Conservation (phyloP, 2,888 invertebrate species). For the Volucella zonaria region DNA sequence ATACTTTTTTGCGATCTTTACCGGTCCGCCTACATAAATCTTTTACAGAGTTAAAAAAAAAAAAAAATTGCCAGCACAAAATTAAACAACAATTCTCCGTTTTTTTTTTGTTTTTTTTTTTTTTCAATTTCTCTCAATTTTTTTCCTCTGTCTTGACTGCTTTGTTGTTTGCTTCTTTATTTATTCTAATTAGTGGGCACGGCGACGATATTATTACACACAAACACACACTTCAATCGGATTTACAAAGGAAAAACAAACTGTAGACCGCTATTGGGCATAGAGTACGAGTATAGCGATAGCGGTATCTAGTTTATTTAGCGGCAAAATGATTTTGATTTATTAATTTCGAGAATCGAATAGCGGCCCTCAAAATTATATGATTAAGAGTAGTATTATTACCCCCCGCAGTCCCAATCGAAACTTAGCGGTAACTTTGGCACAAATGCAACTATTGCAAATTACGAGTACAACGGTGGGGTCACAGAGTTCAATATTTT, state of each 20-base stretch:
- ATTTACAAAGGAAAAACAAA: constrained; percentile 19
- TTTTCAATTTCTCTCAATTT: constrained; percentile 22
- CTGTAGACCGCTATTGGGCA: constrained; percentile 41
- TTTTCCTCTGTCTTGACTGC: constrained; percentile 21
- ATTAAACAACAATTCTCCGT: too few relatives aligned
- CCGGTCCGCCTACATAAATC: constrained; percentile 35
- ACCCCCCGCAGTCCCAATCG: not conserved
- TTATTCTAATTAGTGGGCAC: constrained; percentile 72
- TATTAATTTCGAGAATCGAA: constrained; percentile 69
- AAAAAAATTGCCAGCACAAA: constrained; percentile 1
- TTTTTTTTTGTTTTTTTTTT: constrained; percentile 24
- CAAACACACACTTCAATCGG: constrained; percentile 58
- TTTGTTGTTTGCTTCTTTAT: constrained; percentile 60
- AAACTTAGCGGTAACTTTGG: constrained; percentile 49
- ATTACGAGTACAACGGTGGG: constrained; percentile 59
- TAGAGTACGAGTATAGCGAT: constrained; percentile 29
- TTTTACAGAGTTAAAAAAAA: constrained; percentile 5
- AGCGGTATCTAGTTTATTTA: not conserved
- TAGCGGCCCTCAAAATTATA: constrained; percentile 53
- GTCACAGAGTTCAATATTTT: constrained; percentile 71
- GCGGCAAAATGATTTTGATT: constrained; percentile 27
- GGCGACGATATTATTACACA: constrained; percentile 65
- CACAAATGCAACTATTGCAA: constrained; percentile 69
- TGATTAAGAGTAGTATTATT: not conserved
- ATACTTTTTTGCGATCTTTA: not conserved